Evolutionary conservation across 2,797 vertebrate genomes (phyloP), one percentile per base, ranked within the genome.

Genomic region (Lithobates pipiens): DNA sequence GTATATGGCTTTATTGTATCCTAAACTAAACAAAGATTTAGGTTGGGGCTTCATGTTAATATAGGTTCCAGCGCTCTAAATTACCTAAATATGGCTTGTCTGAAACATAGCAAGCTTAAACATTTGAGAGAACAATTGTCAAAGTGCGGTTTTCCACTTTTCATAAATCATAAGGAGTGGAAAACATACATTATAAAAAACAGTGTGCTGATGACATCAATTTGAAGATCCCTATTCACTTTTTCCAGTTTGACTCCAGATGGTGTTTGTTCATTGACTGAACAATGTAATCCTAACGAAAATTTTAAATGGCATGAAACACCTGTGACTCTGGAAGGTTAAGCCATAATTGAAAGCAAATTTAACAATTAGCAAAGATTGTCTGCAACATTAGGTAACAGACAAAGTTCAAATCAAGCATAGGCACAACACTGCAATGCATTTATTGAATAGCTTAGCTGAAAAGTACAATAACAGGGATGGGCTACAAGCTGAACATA

Each of bases 251-350:
- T 77, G 63, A 46, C 36, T 61, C 67, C 76, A 84, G 76, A 78
- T 84, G 76, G 83, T 72, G 74, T 54, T 77, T 44, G 21, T 61
- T 67, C 61, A 25, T 32, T 50, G 61, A 68, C 57, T 72, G 65
- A 75, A 75, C 34, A 76, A 68, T 80, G 21, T 57, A 71, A 75
- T 75, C 57, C 61, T 23, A 68, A 16, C 57, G 39, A 34, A 76
- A 75, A 73, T 69, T 54, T 54, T 54, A 69, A 69, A 77, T 36
- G 68, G 82, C 73, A 27, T 76, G 65, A 69, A 76, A 83, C 82
- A 83, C 74, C 74, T 77, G 74, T 32, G 39, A 46, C 18, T 83
- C 72, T 15, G n/a, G 18, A 68, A 21, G 76, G 10, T 16, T 16
- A 57, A 76, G 57, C 25, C 10, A 10, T 65, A 63, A 80, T 72